Base-by-base conservation (phyloP, 2,797 vertebrate genomes). In the Siniperca undulata region DNA sequence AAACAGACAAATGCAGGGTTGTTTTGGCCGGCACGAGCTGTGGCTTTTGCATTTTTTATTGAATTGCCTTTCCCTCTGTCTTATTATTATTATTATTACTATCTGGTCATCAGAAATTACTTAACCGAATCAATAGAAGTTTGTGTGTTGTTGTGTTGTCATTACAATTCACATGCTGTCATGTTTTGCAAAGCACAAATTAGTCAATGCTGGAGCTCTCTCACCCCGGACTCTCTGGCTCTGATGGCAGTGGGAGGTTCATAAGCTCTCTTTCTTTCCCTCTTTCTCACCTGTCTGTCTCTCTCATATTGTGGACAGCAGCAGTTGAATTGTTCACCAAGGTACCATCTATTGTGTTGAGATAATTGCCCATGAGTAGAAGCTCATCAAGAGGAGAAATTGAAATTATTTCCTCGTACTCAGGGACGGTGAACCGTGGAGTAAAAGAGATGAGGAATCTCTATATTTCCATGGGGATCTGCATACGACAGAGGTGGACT, bases 331-430 rank as follows among this genome's bases (percentile, higher is more conserved):
- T 86, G 93, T 83, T 88, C 93, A 92, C 92, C 76, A 90, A 90
- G 90, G 92, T 92, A 67, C 93, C 90, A 92, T 95, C 94, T 93
- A 95, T 95, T 95, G 94, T 95, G 90, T 81, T 85, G 92, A 92
- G 93, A 95, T 96, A 96, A 96, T 96, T 96, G 95, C 93, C 93
- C 90, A 90, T 92, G 94, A 95, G 94, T 91, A 93, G 94, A 94
- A 95, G 92, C 95, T 96, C 95, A 96, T 96, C 95, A 95, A 95
- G 94, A 94, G 93, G 84, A 95, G 94, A 94, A 95, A 95, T 95
- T 95, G 90, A 95, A 96, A 95, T 96, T 85, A 95, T 96, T 96
- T 95, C 90, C 92, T 93, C 82, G 87, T 94, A 93, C 93, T 94
- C 85, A 81, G 88, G 92, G 92, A 94, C 84, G 64, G 88, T 90